A percentile compares a stretch with the other conserved stretches of the same genome.
Conservation (phyloP, 2,113 vertebrate species). For the Willisornis vidua region DNA sequence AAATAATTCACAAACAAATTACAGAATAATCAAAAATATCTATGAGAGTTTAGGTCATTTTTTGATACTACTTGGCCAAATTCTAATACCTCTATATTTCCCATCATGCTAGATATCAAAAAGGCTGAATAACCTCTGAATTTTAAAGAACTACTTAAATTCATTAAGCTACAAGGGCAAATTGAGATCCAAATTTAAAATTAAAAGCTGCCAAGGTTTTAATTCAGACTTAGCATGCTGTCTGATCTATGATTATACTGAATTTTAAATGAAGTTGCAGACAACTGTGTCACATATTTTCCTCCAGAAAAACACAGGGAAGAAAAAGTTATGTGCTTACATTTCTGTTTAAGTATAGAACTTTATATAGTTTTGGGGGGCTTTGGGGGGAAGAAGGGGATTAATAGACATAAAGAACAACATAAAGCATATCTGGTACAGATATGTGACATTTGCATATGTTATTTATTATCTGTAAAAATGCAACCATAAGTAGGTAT, state of each 20-base stretch:
- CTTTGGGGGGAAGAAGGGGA: not conserved
- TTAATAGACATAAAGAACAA: not conserved
- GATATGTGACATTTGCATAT: not conserved
- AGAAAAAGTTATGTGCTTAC: not conserved
- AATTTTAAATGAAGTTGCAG: conserved; percentile 23
- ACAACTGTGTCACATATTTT: not conserved
- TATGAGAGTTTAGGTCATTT: not conserved
- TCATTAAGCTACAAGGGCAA: not conserved
- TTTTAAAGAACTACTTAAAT: not conserved
- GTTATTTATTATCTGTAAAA: not conserved
- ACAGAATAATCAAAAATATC: not conserved
- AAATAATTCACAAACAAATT: not conserved
- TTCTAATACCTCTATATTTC: not conserved
- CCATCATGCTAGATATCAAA: not conserved
- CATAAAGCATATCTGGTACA: not conserved
- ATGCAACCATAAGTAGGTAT: not conserved
- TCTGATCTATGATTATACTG: not conserved
- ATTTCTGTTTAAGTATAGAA: not conserved
- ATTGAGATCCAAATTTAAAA: conserved; percentile 5
- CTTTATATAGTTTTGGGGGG: not conserved
- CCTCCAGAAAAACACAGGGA: not conserved
- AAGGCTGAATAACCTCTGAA: not conserved
- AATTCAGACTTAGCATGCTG: not conserved
- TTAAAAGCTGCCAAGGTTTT: not conserved
- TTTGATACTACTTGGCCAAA: not conserved